Conservation (phyloP, 64 coral and sea anemone species). For the Cladopsammia gracilis region DNA sequence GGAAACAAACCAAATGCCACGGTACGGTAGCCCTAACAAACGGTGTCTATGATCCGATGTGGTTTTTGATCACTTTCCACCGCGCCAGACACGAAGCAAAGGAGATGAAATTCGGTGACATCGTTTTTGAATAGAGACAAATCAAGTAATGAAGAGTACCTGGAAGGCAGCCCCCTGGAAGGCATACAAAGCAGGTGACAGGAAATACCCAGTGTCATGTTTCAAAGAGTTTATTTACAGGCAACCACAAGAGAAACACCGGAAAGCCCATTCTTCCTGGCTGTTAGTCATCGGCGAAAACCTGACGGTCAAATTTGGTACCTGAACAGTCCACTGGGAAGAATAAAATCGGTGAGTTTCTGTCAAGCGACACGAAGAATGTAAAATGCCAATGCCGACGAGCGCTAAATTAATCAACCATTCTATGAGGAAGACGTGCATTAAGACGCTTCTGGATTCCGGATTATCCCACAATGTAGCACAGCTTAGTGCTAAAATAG, state of each 20-base stretch:
- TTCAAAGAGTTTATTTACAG: slow-evolving; percentile 65
- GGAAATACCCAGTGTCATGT: slow-evolving; percentile 50
- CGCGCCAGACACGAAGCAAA: slow-evolving; percentile 18
- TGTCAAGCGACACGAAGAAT: too few relatives aligned
- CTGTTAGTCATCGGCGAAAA: too few relatives aligned
- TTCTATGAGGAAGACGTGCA: too few relatives aligned
- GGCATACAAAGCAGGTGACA: slow-evolving; percentile 32
- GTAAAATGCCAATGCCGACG: slow-evolving; percentile 2
- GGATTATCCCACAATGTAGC: neutral
- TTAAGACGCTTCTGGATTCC: slow-evolving; percentile 33
- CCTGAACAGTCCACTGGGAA: slow-evolving; percentile 41
- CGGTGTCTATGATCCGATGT: too few relatives aligned
- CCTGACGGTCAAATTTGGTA: slow-evolving; percentile 36
- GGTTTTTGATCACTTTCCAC: too few relatives aligned
- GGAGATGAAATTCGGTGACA: slow-evolving; percentile 26
- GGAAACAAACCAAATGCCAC: slow-evolving; percentile 37
- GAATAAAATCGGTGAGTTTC: neutral
- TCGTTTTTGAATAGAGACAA: neutral
- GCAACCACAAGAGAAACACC: slow-evolving; percentile 41
- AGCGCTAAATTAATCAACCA: slow-evolving; percentile 22
- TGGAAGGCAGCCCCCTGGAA: too few relatives aligned
- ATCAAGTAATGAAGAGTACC: neutral
- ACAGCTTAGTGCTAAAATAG: neutral
- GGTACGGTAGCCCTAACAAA: slow-evolving; percentile 12
- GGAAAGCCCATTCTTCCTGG: too few relatives aligned